These are phyloP conservation scores for Plagodis pulveraria DNA, from an alignment of 2,888 invertebrate genomes.

Conservation along the genomic window DNA sequence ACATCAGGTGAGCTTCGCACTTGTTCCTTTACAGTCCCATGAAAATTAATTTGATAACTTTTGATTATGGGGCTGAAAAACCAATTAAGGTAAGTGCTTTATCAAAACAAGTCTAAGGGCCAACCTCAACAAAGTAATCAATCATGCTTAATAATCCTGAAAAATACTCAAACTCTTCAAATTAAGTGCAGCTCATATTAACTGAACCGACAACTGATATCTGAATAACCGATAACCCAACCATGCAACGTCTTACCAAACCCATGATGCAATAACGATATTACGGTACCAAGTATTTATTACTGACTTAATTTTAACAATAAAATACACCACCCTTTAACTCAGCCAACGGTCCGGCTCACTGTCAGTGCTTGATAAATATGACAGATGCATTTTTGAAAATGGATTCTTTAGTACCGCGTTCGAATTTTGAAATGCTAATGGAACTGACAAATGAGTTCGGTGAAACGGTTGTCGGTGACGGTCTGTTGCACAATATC, in stretches of 20 bases:
- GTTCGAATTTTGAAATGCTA: slow-evolving; percentile 33
- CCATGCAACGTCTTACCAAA: slow-evolving; percentile 23
- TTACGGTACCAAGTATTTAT: slow-evolving; percentile 75
- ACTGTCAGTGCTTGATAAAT: slow-evolving; percentile 55
- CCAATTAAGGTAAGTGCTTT: too few relatives aligned
- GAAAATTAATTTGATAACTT: too few relatives aligned
- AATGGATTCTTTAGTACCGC: slow-evolving; percentile 29
- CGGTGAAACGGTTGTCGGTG: slow-evolving; percentile 36
- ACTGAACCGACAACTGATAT: slow-evolving; percentile 7
- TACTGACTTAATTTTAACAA: slow-evolving; percentile 52
- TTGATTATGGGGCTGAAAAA: too few relatives aligned
- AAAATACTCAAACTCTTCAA: not conserved
- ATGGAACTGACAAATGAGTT: slow-evolving; percentile 53
- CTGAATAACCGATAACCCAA: slow-evolving; percentile 15
- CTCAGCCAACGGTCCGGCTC: slow-evolving; percentile 42
- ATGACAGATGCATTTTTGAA: slow-evolving; percentile 45
- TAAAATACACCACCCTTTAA: slow-evolving; percentile 62
- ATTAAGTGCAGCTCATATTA: slow-evolving; percentile 5
- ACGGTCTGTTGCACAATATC: too few relatives aligned
- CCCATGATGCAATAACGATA: slow-evolving; percentile 64
- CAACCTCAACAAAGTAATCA: too few relatives aligned
- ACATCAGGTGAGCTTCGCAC: too few relatives aligned
- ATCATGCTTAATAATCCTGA: too few relatives aligned
- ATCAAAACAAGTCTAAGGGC: too few relatives aligned
- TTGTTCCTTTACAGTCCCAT: too few relatives aligned